Base-by-base conservation (phyloP, 2,888 invertebrate genomes). In the Limnephilus lunatus region DNA sequence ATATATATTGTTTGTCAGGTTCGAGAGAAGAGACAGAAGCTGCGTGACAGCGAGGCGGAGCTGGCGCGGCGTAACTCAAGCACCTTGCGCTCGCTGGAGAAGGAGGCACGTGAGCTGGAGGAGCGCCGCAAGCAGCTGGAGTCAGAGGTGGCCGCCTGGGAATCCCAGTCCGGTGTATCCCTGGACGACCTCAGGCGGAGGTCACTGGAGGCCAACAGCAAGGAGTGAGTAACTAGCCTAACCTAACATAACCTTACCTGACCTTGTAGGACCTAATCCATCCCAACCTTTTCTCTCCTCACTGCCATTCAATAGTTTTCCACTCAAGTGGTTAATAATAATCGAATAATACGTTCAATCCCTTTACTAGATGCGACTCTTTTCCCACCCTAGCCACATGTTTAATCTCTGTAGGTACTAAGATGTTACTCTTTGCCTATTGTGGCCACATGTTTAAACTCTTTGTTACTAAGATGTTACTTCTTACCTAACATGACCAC, bases 31-130 rank as follows among this genome's bases (percentile, higher is more conserved):
- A 98, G 98, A 95, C 98, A 99, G 94, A 99, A 99, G 95, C 97
- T 99, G 94, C 98, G 98, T 96, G 99, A 99, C 95, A 99, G 99
- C 0, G 99, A 99, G 95, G 96, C 97, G 94, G 99, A 99, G 97
- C 96, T 99, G 94, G 98, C 98, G 95, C 97, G 98, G 95, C 97
- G 99, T 94, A 99, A 99, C 95, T 99, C 99, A 95, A 97, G 96
- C 53, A 97, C 97, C 94, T 96, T 97, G 94, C 97, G 97, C 94
- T 96, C 97, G 90, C 96, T 98, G 94, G 99, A 99, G 95, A 97
- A 98, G 94, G 99, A 99, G 95, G 98, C 98, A 94, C 97, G 98
- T 94, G 99, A 99, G 95, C 96, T 99, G 94, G 99, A 99, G 94
- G 99, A 99, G 94, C 98, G 98, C 94, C 97, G 98, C 94, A 97